Percentiles rank a stretch among this genome's conserved stretches.
These are phyloP conservation scores for Gambusia yucatana DNA, from an alignment of 2,797 vertebrate species.

Conservation along the genomic window DNA sequence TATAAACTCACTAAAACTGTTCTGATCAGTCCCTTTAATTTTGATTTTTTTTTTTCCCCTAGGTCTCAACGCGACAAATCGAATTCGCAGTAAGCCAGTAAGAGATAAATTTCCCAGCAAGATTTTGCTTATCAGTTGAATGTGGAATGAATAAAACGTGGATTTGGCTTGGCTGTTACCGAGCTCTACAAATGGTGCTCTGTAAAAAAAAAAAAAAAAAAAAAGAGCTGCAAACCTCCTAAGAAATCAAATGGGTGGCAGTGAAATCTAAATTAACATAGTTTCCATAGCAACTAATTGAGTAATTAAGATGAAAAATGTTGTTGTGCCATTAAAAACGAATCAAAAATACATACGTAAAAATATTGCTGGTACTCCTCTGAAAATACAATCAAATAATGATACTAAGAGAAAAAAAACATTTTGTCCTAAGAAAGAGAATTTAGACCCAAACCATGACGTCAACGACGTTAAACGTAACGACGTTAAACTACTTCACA, in stretches of 20 bases:
- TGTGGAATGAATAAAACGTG: not conserved
- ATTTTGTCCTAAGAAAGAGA: not conserved
- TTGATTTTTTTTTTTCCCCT: not conserved
- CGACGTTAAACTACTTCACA: not conserved
- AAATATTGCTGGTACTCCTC: not conserved
- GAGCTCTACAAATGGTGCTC: not conserved
- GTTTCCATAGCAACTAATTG: not conserved
- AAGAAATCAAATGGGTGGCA: not conserved
- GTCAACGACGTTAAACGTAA: not conserved
- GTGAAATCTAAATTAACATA: not conserved
- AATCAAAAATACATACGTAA: not conserved
- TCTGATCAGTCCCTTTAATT: not conserved
- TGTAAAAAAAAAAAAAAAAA: not conserved
- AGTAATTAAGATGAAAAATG: constrained; percentile 4
- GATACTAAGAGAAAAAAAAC: not conserved
- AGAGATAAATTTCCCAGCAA: constrained; percentile 10
- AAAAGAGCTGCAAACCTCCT: not conserved
- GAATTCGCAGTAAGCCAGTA: constrained; percentile 3
- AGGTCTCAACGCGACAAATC: not conserved
- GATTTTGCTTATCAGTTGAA: not conserved
- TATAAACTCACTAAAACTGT: not conserved
- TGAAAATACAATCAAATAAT: not conserved
- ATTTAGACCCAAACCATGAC: not conserved
- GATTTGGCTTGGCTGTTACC: not conserved
- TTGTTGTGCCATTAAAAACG: not conserved